Evolutionary conservation across 2,113 vertebrate species (phyloP).

Genomic region (Trogon melanurus): DNA sequence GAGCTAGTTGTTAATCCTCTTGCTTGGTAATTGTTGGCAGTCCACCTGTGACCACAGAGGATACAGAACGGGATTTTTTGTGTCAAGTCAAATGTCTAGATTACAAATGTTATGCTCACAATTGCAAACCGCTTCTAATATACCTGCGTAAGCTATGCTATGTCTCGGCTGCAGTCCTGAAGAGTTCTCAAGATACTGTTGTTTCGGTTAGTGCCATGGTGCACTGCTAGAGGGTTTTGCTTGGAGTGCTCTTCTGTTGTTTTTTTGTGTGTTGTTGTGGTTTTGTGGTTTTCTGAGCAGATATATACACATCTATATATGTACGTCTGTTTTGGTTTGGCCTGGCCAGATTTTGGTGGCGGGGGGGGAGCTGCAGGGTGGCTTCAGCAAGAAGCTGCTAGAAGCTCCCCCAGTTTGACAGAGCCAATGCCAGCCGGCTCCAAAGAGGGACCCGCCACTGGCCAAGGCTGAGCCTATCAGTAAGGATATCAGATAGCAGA

Average conservation of each 20-base stretch:
- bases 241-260: neutral
- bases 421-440: too few species aligned
- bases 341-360: too few species aligned
- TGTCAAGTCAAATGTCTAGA: accelerated
- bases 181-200: neutral
- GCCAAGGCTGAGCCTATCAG: too few species aligned
- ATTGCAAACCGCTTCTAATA: neutral
- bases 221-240: neutral
- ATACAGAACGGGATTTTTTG: neutral
- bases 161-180: neutral
- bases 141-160: neutral
- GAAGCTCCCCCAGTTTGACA: too few species aligned
- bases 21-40: neutral
- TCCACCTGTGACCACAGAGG: neutral
- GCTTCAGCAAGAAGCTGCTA: too few species aligned
- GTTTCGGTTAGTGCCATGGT: neutral
- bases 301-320: too few species aligned
- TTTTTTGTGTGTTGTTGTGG: neutral
- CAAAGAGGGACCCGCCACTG: too few species aligned
- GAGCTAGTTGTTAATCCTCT: neutral
- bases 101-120: neutral
- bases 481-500: too few species aligned
- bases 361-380: too few species aligned
- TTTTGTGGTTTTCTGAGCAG: neutral
- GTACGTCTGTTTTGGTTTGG: too few species aligned